Evolutionary conservation across 2,797 vertebrate species (phyloP), one percentile per base, ranked within the genome.

Genomic region (Anomalospiza imberbis): DNA sequence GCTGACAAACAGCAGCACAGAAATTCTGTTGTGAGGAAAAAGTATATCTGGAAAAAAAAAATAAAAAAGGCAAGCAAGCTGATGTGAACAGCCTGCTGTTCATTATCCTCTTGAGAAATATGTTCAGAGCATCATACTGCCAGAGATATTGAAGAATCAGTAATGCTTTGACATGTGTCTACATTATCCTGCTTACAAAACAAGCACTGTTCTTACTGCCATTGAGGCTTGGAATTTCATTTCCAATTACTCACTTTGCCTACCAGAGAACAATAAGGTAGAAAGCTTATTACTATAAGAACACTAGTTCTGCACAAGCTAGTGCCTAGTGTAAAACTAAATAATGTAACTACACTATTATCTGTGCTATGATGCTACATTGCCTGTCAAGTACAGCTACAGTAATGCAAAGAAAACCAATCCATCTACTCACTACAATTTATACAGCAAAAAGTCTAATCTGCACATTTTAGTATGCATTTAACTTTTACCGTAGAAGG

Each of bases 131-230:
- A 53, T 63, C 87, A 45, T 11, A 63, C 17, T 7, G 13, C 12
- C 65, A 74, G 57, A 57, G 38, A 93, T 88, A 88, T 13, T 94
- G 94, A 95, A 65, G 85, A 67, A 94, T 88, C 92, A 71, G 91
- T 89, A 95, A 91, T 53, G 57, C 29, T 94, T 91, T 93, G 87
- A 92, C 81, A 77, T 79, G 63, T 40, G 74, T 78, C 60, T 72
- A 72, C 66, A 55, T 70, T 21, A 62, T 15, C 42, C 13, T 50
- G 42, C 61, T 92, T 62, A 76, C 63, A 70, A 91, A 91, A 91
- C 63, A 89, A 82, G 61, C 44, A 22, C 48, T 73, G 68, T 25
- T 83, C 75, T 63, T 67, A 48, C 42, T 91, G 42, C 72, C 72
- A 80, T 20, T 42, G 63, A 89, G 85, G 48, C 42, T 21, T 67